Base-by-base conservation (phyloP, 2,888 invertebrate species). In the Ligdia adustata region DNA sequence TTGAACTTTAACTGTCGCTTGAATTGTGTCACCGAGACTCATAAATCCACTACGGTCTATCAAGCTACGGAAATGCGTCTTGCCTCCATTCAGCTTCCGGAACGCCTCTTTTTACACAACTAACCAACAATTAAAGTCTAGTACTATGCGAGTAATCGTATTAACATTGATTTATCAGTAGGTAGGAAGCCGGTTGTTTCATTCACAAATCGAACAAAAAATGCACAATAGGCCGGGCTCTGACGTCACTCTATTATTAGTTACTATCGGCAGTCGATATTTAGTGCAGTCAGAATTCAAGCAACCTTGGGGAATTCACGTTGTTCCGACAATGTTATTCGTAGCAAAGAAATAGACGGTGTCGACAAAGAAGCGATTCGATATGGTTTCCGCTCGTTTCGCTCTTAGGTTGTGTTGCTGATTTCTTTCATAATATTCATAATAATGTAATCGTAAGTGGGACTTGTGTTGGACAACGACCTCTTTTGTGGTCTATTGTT, bases 301-400 rank as follows among this genome's bases (percentile, higher is more conserved):
- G 65, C 52, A 49, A 72, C 89, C 89, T 89, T 90, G 88, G 84
- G 78, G 81, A 80, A 85, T 88, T 80, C 69, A 76, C 82, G 70
- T 42, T 51, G 27, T 27, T 31, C 35, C 18, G 26, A 51, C 55
- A 53, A 46, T 49, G 44, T 13, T 38, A 39, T 39, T 49, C 42
- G 50, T 39, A 31, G 42, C 41, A 4, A 14, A 40, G 33, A 40
- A 34, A 18, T 33, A 47, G 40, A 28, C 39, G 20, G 20, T 2
- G 38, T 38, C 27, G 34, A 47, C 41, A 47, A 47, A 47, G 46
- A 31, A 16, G 5, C 35, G 26, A 41, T 47, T 41, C 6, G 47
- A 37, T 47, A 24, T 18, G 33, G 47, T 41, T 31, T 41, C 41
- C 41, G 47, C 26, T 9, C 38, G 12, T 9, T 37, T 27, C 15